These are phyloP conservation scores for Anoplopoma fimbria DNA, from an alignment of 2,113 vertebrate species.

Conservation along the genomic window DNA sequence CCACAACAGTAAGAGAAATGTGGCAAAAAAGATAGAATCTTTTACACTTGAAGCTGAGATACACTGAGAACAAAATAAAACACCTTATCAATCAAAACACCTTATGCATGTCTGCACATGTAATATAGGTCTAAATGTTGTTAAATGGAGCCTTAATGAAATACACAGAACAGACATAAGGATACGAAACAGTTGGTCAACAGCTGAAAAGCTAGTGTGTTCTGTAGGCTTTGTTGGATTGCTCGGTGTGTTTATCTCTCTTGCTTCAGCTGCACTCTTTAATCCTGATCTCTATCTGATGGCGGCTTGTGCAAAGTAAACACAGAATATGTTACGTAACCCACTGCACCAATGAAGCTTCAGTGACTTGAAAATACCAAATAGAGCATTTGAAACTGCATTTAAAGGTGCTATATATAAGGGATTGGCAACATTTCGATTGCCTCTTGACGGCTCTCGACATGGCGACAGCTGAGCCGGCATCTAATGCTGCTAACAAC, in stretches of 20 bases:
- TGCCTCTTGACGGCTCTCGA: neutral
- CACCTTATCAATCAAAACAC: neutral
- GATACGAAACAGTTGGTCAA: neutral
- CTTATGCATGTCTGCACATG: neutral
- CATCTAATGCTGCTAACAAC: too few species aligned
- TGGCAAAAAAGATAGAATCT: neutral
- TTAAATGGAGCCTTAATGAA: neutral
- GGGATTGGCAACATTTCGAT: neutral
- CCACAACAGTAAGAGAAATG: neutral
- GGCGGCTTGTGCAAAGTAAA: conserved; percentile 1
- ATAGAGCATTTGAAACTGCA: neutral
- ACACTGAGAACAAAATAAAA: neutral
- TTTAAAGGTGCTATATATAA: neutral
- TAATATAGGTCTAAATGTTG: neutral
- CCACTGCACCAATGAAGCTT: neutral
- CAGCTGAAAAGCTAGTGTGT: neutral
- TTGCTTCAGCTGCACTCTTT: neutral
- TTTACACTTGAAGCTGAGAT: neutral
- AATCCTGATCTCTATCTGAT: conserved; percentile 5
- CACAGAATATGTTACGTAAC: neutral
- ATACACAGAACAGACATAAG: neutral
- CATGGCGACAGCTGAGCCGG: neutral
- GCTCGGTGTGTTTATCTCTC: neutral
- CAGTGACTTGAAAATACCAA: neutral
- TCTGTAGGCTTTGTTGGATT: neutral